phyloP scores from a whole-genome alignment of 2,888 invertebrate genomes.

The Tigriopus californicus region DNA sequence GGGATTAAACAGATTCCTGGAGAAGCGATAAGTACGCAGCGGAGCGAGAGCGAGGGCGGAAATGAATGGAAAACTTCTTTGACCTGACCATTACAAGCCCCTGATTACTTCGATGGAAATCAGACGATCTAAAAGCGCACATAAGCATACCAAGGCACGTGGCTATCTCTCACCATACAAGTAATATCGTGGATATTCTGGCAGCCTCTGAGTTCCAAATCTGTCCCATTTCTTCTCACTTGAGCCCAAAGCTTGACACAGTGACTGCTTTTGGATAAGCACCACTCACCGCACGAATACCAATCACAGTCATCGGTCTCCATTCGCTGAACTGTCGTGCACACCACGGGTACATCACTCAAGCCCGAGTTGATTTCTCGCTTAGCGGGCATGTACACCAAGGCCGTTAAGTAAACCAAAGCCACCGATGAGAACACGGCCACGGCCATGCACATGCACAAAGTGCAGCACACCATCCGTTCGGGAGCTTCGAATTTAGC shows the following conservation, averaged over 20 bases:
- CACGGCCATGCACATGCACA: slow-evolving; percentile 11
- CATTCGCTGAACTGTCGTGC: slow-evolving; percentile 5
- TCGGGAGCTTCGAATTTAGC: slow-evolving; percentile 1
- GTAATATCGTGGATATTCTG: background rate
- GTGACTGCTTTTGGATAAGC: background rate
- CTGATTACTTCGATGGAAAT: no score
- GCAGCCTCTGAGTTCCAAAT: background rate
- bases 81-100: no score
- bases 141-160: no score
- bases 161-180: background rate
- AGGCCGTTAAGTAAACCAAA: slow-evolving; percentile 7
- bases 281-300: slow-evolving; percentile 7
- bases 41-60: no score
- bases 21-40: no score
- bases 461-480: background rate
- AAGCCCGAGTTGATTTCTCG: slow-evolving; percentile 2
- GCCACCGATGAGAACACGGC: slow-evolving; percentile 2
- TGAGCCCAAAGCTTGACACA: background rate
- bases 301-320: slow-evolving; percentile 8
- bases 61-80: no score
- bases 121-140: no score
- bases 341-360: background rate
- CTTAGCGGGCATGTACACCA: slow-evolving; percentile 10
- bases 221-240: background rate
- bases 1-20: no score